A percentile compares a stretch with the other conserved stretches of the same genome.
Conservation (phyloP, 1,140 invertebrate genomes). For the Leucophenga varia region DNA sequence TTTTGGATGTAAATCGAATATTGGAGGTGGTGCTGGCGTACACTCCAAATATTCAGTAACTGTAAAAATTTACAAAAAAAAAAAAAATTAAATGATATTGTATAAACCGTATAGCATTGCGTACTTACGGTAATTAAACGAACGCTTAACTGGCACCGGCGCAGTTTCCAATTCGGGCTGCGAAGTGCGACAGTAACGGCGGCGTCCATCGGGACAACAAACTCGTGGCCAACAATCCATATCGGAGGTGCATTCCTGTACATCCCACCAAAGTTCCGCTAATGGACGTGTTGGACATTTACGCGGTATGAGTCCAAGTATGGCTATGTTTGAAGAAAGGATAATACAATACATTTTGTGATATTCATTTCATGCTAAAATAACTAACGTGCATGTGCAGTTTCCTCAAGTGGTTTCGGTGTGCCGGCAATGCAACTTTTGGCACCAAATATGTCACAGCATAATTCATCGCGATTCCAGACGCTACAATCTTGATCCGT, state of each 20-base stretch:
- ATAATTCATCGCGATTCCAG: constrained; percentile 60
- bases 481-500: constrained; percentile 60
- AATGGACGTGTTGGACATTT: constrained; percentile 66
- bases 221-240: constrained; percentile 70
- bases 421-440: constrained; percentile 63
- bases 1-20: constrained; percentile 67
- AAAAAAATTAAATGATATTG: constrained; percentile 5
- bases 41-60: constrained; percentile 70
- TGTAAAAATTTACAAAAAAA: constrained; percentile 60
- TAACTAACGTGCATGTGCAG: constrained; percentile 61
- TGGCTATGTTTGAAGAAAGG: constrained; percentile 56
- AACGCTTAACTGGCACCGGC: constrained; percentile 59
- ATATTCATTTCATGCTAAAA: neutral
- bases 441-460: constrained; percentile 58
- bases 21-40: constrained; percentile 65
- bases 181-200: constrained; percentile 68
- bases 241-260: constrained; percentile 66
- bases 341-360: neutral
- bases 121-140: constrained; percentile 57
- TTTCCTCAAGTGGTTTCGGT: constrained; percentile 59
- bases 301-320: constrained; percentile 65
- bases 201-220: constrained; percentile 67
- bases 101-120: neutral
- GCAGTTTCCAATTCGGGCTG: constrained; percentile 64
- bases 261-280: constrained; percentile 66